Conservation (phyloP, 2,797 vertebrate species). For the Anas bahamensis region DNA sequence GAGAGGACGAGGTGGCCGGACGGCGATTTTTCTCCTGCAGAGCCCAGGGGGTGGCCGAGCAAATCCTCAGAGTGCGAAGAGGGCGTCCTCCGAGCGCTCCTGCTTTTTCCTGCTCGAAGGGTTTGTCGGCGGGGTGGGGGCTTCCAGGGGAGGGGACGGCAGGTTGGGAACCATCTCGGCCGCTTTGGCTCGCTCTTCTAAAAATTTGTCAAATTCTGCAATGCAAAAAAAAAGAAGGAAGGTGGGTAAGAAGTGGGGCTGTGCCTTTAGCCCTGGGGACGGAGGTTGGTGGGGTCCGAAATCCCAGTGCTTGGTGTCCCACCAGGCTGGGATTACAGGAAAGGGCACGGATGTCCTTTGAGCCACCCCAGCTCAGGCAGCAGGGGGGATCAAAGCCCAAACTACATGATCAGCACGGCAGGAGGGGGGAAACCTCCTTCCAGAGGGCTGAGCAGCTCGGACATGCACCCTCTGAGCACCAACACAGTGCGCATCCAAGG, state of each 20-base stretch:
- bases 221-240: neutral
- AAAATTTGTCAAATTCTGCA: constrained; percentile 97
- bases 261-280: neutral
- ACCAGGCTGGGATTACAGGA: neutral
- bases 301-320: neutral
- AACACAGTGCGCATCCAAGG: neutral
- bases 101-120: constrained; percentile 86
- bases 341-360: neutral
- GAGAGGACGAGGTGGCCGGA: constrained; percentile 13
- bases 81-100: constrained; percentile 86
- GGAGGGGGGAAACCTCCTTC: constrained; percentile 48
- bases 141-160: constrained; percentile 86
- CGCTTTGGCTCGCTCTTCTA: constrained; percentile 97
- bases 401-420: neutral
- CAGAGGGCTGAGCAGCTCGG: constrained; percentile 26
- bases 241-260: neutral
- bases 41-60: neutral
- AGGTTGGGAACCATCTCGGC: constrained; percentile 90
- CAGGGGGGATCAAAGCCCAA: constrained; percentile 21
- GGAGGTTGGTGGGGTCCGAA: neutral
- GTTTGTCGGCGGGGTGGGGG: constrained; percentile 80
- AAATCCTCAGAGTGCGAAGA: constrained; percentile 87
- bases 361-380: constrained; percentile 23
- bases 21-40: neutral
- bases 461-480: constrained; percentile 7